phyloP scores from a whole-genome alignment of 2,113 vertebrate genomes.

The Odocoileus hemionus region DNA sequence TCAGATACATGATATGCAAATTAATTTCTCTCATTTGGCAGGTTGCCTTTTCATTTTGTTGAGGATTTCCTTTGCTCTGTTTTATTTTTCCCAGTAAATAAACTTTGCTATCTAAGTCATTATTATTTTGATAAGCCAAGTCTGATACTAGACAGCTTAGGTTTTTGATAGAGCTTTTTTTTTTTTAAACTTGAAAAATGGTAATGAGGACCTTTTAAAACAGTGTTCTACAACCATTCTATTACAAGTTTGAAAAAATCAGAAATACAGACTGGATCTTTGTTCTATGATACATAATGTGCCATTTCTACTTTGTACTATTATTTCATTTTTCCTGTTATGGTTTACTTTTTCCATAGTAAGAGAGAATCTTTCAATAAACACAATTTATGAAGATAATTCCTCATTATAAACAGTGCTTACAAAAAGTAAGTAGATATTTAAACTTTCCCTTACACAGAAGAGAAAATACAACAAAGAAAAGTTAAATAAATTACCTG shows the following conservation, averaged over 20 bases:
- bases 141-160: neutral
- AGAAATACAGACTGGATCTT: neutral
- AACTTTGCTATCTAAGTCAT: neutral
- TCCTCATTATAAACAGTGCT: neutral
- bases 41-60: neutral
- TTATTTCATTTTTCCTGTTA: neutral
- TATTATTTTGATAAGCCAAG: neutral
- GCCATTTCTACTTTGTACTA: neutral
- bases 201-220: neutral
- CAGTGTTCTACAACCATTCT: neutral
- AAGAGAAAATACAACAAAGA: neutral
- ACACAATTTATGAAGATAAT: neutral
- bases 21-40: neutral
- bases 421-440: neutral
- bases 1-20: neutral
- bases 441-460: neutral
- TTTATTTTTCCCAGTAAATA: neutral
- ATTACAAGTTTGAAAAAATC: neutral
- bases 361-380: neutral
- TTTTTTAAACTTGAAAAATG: neutral
- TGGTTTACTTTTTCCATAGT: neutral
- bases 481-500: slow-evolving; percentile 44
- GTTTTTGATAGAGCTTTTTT: neutral
- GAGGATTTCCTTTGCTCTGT: neutral
- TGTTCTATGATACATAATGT: neutral